A percentile compares a stretch with the other conserved stretches of the same genome.
phyloP scores from a whole-genome alignment of 2,888 invertebrate species.

The Melinaea menophilus region DNA sequence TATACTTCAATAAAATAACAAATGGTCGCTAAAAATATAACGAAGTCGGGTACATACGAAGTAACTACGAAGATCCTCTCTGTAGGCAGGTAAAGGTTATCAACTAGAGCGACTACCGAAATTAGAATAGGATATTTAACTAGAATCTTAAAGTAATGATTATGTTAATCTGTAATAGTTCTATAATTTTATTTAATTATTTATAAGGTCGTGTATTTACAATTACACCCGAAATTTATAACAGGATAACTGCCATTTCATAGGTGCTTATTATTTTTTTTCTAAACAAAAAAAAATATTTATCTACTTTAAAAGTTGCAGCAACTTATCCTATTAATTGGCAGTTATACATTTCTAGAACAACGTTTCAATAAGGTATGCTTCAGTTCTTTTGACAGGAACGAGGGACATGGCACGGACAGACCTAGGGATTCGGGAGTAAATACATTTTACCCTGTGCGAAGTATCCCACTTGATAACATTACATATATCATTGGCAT shows the following conservation, averaged over 20 bases:
- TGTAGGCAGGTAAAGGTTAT: constrained; percentile 52
- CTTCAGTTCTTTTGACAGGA: constrained; percentile 71
- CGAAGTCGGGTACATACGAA: constrained; percentile 49
- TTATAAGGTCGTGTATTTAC: constrained; percentile 68
- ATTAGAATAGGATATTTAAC: constrained; percentile 66
- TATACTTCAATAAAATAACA: constrained; percentile 57
- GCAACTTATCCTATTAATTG: constrained; percentile 49
- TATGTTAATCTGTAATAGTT: constrained; percentile 73
- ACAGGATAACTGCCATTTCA: constrained; percentile 62
- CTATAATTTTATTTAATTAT: constrained; percentile 71
- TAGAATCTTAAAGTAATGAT: constrained; percentile 72
- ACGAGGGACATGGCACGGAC: constrained; percentile 72
- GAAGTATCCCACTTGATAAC: constrained; percentile 66
- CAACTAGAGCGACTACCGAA: constrained; percentile 69
- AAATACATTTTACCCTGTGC: constrained; percentile 74
- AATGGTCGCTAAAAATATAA: constrained; percentile 45
- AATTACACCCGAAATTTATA: constrained; percentile 67
- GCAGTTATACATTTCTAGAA: constrained; percentile 64
- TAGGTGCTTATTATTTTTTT: constrained; percentile 37
- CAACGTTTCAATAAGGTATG: constrained; percentile 62
- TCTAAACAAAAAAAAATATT: constrained; percentile 26
- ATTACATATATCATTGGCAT: constrained; percentile 68
- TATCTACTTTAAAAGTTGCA: constrained; percentile 23
- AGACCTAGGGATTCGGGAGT: constrained; percentile 44
- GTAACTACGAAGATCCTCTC: constrained; percentile 51